Conservation (phyloP, 1,140 invertebrate genomes). For the Epicauta chinensis region DNA sequence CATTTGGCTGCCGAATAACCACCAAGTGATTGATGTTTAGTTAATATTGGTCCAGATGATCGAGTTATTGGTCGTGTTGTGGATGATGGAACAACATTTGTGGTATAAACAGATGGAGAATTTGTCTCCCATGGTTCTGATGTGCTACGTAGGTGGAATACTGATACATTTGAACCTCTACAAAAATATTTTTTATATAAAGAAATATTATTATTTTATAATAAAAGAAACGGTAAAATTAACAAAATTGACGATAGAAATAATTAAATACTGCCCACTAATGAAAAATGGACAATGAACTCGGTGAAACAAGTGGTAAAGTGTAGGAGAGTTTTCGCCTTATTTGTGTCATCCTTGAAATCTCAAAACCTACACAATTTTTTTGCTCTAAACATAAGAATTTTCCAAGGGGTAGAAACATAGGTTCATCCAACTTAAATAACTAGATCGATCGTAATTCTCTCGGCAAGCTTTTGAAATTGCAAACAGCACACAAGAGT, state of each 20-base stretch:
- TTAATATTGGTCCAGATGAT: slow-evolving; percentile 34
- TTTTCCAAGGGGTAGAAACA: too few relatives aligned
- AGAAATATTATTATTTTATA: too few relatives aligned
- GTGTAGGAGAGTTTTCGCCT: slow-evolving; percentile 3
- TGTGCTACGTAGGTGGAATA: slow-evolving; percentile 49
- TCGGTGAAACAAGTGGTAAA: neutral
- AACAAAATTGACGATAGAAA: neutral
- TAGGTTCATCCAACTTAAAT: too few relatives aligned
- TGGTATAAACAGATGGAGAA: slow-evolving; percentile 24
- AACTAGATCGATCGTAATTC: too few relatives aligned
- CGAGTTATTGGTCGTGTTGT: slow-evolving; percentile 7
- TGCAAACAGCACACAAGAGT: too few relatives aligned
- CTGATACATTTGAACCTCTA: slow-evolving; percentile 52
- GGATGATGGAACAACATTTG: neutral
- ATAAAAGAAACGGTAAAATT: neutral
- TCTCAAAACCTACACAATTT: slow-evolving; percentile 9
- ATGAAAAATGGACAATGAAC: slow-evolving; percentile 15
- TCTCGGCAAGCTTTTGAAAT: too few relatives aligned
- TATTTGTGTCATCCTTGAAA: slow-evolving; percentile 15
- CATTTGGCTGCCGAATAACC: slow-evolving; percentile 19
- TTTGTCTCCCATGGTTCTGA: slow-evolving; percentile 50
- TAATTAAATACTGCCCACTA: neutral
- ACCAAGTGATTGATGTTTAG: slow-evolving; percentile 37
- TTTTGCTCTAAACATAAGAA: too few relatives aligned
- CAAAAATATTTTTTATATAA: too few relatives aligned